These are phyloP conservation scores for Anastrepha ludens DNA, from an alignment of 1,140 invertebrate species.

Conservation along the genomic window DNA sequence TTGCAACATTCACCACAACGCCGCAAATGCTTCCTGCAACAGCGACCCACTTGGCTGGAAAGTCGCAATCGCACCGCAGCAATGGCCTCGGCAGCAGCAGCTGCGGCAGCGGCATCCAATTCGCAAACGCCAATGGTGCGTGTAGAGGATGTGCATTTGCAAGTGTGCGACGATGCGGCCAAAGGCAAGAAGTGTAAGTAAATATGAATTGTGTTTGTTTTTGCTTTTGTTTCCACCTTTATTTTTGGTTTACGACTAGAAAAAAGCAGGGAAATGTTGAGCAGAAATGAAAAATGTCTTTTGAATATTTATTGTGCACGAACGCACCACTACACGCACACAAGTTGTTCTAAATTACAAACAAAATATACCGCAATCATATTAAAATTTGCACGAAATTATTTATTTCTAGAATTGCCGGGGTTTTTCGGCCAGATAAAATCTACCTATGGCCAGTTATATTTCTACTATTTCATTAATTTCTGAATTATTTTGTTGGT, in stretches of 20 bases:
- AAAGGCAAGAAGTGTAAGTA: constrained; percentile 56
- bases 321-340: not conserved
- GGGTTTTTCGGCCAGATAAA: too few species aligned
- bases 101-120: constrained; percentile 12
- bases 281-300: constrained; percentile 6
- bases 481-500: too few species aligned
- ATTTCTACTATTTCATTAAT: too few species aligned
- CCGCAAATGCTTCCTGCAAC: constrained; percentile 49
- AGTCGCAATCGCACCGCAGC: constrained; percentile 48
- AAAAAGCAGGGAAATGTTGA: constrained; percentile 30
- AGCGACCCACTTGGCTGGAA: constrained; percentile 29
- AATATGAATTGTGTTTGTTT: not conserved
- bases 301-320: constrained; percentile 39
- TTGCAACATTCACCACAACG: not conserved
- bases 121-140: constrained; percentile 57
- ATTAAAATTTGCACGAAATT: too few species aligned
- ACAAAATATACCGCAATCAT: too few species aligned
- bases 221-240: constrained; percentile 7
- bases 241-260: constrained; percentile 18
- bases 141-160: constrained; percentile 68
- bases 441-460: too few species aligned
- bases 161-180: constrained; percentile 58
- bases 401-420: too few species aligned
- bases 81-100: constrained; percentile 7
- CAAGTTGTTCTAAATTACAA: too few species aligned